Base-by-base conservation (phyloP, 2,888 invertebrate species). In the Mongoloraphidia duomilia region DNA sequence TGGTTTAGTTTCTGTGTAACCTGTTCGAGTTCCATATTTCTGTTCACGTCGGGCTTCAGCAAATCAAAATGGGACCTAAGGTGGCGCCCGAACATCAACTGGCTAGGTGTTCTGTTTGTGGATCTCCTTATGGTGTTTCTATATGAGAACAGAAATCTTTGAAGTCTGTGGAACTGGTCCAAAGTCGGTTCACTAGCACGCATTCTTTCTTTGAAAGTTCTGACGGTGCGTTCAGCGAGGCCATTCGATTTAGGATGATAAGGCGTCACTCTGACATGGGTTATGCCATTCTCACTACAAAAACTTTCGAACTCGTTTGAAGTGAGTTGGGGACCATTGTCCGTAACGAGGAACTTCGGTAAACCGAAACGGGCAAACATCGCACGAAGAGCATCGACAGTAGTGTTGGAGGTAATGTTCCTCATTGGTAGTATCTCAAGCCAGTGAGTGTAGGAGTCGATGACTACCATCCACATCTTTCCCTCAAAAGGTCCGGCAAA, bases 401-500 rank as follows among this genome's bases (percentile, higher is more conserved):
- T 6, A n/a, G n/a, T n/a, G n/a, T n/a, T n/a, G n/a, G 40, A 26
- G 8, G 34, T 47, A n/a, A 47, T 46, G n/a, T 41, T 41, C 17
- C 35, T 47, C 26, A 50, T 35, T 13, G 12, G 44, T 8, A 45
- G 10, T 10, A 50, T 33, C 36, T 50, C 46, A 5, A 50, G 34
- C 46, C 46, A 50, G 5, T 41, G 36, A 6, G 41, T 33, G 39
- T 50, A 52, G 11, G 53, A 45, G 34, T 53, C 52, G 35, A 52
- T 45, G 11, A 53, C 36, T 10, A 56, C 36, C 34, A 54, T 13
- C 55, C 54, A 55, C 56, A 65, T 54, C 61, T 62, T 43, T 55
- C 59, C 55, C 42, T 53, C 10, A 46, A 50, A 46, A 34, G 54
- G 49, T 42, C 58, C 34, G 13, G 52, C 46, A 50, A 52, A 36